phyloP scores from a whole-genome alignment of 1,140 invertebrate genomes.

The Sinella curviseta region DNA sequence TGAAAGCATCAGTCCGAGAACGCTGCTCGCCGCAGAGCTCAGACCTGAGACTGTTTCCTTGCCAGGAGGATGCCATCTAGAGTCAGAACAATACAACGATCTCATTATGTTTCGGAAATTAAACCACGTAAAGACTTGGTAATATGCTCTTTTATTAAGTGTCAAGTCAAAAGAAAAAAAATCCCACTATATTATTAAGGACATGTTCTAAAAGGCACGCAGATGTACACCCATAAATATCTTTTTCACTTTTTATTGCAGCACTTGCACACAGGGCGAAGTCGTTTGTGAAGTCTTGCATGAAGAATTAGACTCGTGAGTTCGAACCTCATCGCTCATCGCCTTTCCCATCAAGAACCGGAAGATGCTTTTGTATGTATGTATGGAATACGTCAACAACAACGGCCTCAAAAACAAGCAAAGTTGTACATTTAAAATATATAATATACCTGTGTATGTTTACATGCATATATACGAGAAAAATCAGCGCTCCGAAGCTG shows the following conservation, averaged over 20 bases:
- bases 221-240: background rate
- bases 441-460: no score
- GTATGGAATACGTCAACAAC: background rate
- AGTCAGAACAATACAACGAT: slow-evolving; percentile 37
- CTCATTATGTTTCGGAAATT: slow-evolving; percentile 36
- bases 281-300: slow-evolving; percentile 33
- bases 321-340: background rate
- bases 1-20: slow-evolving; percentile 7
- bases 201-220: background rate
- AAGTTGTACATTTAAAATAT: no score
- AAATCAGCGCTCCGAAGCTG: no score
- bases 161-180: background rate
- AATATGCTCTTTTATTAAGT: background rate
- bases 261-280: slow-evolving; percentile 37
- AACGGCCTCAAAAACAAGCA: background rate
- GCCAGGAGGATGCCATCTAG: slow-evolving; percentile 38
- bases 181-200: background rate
- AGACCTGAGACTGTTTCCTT: slow-evolving; percentile 32
- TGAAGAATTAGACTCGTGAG: background rate
- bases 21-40: slow-evolving; percentile 14
- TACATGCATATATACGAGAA: no score
- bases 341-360: background rate
- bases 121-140: slow-evolving; percentile 38
- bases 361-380: background rate
- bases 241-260: slow-evolving; percentile 1